Evolutionary conservation across 2,113 vertebrate species (phyloP), one percentile per base, ranked within the genome.

Genomic region (Thunnus thynnus): DNA sequence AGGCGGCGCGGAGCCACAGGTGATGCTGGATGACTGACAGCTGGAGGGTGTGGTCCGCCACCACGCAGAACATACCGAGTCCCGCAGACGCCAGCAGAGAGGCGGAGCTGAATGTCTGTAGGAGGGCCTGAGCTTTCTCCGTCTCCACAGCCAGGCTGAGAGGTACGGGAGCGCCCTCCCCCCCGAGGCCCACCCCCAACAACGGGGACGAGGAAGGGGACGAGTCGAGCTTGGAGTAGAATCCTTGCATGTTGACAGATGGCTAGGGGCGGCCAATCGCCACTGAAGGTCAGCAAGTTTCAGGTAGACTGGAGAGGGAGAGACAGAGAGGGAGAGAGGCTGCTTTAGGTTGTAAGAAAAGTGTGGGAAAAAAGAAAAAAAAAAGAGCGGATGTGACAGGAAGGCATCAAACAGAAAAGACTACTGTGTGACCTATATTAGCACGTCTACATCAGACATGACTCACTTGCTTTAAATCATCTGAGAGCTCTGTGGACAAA

Each of bases 31-130:
- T 92, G 52, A 94, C 72, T 0, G 96, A 82, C 68, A 97, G 87
- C 87, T 96, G 97, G 75, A 98, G 94, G 47, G 96, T 54, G 71
- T 92, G 95, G 80, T 99, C 98, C 0, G 94, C 96, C 55, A 95
- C 67, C 25, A 98, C 92, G 56, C 97, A 99, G 93, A 99, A 98
- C 52, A 96, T 48, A 0, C 97, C 97, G 55, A 99, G 92, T 25
- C 96, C 96, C 0, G 97, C 82, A 10, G 97, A 98, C 16, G 96
- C 96, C 80, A 97, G 86, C 72, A 99, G 89, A 62, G 97, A 97
- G 0, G 96, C 96, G 1, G 97, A 91, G 87, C 97, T 97, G 84
- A 97, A 98, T 0, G 96, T 96, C 83, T 97, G 97, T 13, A 98
- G 96, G 12, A 99, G 93, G 20, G 97, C 97, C 16, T 95, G 96